phyloP scores from a whole-genome alignment of 2,797 vertebrate species.

The Pantherophis vulpinus region DNA sequence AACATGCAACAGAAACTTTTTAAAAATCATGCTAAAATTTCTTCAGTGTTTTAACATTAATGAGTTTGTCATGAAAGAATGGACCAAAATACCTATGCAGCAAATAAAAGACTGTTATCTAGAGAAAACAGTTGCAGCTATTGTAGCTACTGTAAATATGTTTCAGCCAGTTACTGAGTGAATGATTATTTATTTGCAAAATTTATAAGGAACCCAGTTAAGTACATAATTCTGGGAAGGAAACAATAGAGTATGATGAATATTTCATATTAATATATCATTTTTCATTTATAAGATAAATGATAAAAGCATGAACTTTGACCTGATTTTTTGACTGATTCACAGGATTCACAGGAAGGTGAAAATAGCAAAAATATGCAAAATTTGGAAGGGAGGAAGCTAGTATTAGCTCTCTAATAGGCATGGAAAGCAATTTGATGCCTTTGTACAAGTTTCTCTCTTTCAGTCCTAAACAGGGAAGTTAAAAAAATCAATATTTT shows the following conservation, averaged over 20 bases:
- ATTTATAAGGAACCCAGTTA: not conserved
- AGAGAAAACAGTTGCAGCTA: not conserved
- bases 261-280: not conserved
- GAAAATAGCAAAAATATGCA: not conserved
- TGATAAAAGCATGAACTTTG: not conserved
- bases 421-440: not conserved
- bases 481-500: not conserved
- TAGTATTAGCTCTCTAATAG: not conserved
- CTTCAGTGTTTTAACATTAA: not conserved
- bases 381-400: not conserved
- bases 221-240: not conserved
- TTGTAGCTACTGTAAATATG: not conserved
- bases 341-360: not conserved
- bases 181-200: not conserved
- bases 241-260: not conserved
- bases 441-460: not conserved
- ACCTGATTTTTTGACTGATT: not conserved
- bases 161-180: not conserved
- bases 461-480: not conserved
- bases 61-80: not conserved
- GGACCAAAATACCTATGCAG: not conserved
- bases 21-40: not conserved
- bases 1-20: not conserved
- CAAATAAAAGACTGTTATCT: not conserved
- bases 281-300: not conserved